Evolutionary conservation across 2,113 vertebrate genomes (phyloP), one percentile per base, ranked within the genome.

Genomic region (Diglossa brunneiventris): DNA sequence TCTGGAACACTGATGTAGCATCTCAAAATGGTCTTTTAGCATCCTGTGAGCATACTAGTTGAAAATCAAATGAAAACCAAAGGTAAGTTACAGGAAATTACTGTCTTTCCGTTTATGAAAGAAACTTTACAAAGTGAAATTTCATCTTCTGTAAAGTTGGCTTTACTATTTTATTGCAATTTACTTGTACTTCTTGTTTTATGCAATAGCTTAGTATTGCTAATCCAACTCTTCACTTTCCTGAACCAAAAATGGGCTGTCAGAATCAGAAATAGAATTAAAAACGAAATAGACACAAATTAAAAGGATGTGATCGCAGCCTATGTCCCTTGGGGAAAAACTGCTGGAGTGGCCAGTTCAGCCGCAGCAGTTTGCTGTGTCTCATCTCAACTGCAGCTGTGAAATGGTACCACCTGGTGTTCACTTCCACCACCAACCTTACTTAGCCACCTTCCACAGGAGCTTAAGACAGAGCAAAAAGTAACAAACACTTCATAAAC

Each of bases 401-500:
- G 63, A 89, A 91, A 95, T 3, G 35, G 58, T 91, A 70, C 97
- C 97, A 97, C 53, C 97, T 97, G 96, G 80, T 47, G 94, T 80
- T 92, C 35, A 39, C 35, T 83, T 42, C 41, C 15, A 52, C 28
- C 49, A 5, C 4, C 35, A 33, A 28, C 23, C 17, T 9, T 3
- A 64, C 13, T 28, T 18, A 46, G 67, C 2, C 27, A 42, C 62
- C 27, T 76, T 4, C 30, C 67, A 17, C 44, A 86, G 53, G 12
- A 64, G 15, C 41, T 61, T 22, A 68, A 33, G 35, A 81, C 28
- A 55, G 10, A 86, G n/a, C 12, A 61, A 20, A 63, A 64, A 77
- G 21, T 18, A 87, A 27, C 16, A 49, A 52, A 22, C 1, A 2
- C 46, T 46, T 69, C 18, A 59, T 46, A 14, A 83, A 55, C 4